A percentile compares a stretch with the other conserved stretches of the same genome.
phyloP scores from a whole-genome alignment of 2,888 invertebrate genomes.

The Caenorhabditis plicata region DNA sequence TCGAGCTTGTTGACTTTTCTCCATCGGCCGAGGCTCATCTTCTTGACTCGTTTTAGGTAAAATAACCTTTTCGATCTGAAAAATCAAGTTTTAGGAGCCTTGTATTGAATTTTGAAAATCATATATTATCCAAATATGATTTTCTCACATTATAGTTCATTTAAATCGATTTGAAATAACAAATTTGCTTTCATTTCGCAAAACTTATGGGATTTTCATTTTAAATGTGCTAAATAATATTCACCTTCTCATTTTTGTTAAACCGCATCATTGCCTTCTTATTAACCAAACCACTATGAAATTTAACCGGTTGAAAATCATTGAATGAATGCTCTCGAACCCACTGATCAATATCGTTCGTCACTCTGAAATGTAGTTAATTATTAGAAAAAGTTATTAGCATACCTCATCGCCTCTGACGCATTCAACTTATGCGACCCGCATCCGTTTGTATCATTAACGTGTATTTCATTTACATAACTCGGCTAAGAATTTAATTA shows the following conservation, averaged over 20 bases:
- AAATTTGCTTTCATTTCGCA: no score
- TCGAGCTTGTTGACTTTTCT: constrained; percentile 12
- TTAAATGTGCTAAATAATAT: no score
- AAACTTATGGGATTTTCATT: no score
- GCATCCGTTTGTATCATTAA: constrained; percentile 4
- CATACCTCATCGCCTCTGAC: constrained; percentile 32
- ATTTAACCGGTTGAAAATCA: constrained; percentile 12
- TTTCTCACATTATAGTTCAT: no score
- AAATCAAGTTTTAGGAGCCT: no score
- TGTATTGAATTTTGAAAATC: no score
- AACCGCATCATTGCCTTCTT: constrained; percentile 22
- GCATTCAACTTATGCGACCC: constrained; percentile 28
- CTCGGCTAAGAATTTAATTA: not conserved
- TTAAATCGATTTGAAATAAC: no score
- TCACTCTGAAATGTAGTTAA: constrained; percentile 40
- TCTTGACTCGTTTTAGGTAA: no score
- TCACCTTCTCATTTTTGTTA: constrained; percentile 4
- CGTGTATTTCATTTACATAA: not conserved
- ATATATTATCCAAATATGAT: no score
- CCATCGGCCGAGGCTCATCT: no score
- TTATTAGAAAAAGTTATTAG: not conserved
- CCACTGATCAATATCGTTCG: constrained; percentile 53
- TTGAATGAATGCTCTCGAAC: constrained; percentile 47
- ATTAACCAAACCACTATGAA: constrained; percentile 13
- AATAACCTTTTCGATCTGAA: no score